Base-by-base conservation (phyloP, 2,888 invertebrate species). In the Abrostola tripartita region DNA sequence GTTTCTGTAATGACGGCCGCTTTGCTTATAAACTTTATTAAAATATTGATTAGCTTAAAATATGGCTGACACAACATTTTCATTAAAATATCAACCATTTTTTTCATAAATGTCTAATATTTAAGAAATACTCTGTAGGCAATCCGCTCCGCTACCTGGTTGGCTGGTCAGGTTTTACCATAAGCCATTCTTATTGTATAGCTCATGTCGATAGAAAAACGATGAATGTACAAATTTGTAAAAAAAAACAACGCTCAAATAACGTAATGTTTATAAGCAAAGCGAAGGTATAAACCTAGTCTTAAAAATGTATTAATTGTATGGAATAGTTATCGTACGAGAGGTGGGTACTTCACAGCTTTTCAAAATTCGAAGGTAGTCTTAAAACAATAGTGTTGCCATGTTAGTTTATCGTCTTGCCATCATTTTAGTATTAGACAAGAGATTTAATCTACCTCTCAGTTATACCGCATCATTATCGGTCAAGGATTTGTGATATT, bases 261-360 rank as follows among this genome's bases (percentile, higher is more conserved):
- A 44, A 52, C 53, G 61, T 65, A 65, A 65, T 47, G 64, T 82
- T 74, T 77, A 57, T 74, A 66, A 72, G 70, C 65, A 55, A 67
- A 71, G 47, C 67, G 66, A 72, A 69, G 70, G 77, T 71, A 62
- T 42, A 55, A 72, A 78, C 73, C 79, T 81, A 82, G 82, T 83
- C 82, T 81, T 76, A 70, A 70, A 71, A 70, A 67, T 65, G 70
- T 72, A 61, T 71, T 75, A 35, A 56, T 71, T 81, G 81, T 81
- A 72, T 79, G 82, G 68, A 75, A 72, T 71, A 70, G 78, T 73
- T 75, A 52, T 52, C 56, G 67, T 40, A 49, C 6, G 38, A 54
- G 52, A 44, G 59, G 37, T 61, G 14, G 44, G 35, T 6, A 8
- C 11, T 40, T 62, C 38, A 41, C 54, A 75, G n/a, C n/a, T 61